Evolutionary conservation across 2,113 vertebrate genomes (phyloP).

Genomic region (Notechis scutatus): DNA sequence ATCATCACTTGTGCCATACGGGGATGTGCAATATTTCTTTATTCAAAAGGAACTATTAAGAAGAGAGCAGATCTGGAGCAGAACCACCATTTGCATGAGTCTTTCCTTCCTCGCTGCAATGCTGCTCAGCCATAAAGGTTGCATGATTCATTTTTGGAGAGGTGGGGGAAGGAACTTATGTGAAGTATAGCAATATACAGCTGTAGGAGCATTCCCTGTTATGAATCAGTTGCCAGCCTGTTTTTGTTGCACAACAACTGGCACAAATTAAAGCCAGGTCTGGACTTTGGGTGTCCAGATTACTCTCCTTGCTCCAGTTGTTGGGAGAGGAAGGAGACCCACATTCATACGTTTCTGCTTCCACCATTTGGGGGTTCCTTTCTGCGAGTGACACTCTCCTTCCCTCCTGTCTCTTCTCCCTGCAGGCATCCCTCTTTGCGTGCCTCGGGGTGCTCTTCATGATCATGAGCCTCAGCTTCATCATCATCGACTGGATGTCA

Average conservation of each 20-base stretch:
- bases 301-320: neutral
- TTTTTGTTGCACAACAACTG: neutral
- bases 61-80: neutral
- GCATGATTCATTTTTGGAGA: neutral
- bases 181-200: neutral
- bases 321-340: neutral
- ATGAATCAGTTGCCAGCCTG: neutral
- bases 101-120: neutral
- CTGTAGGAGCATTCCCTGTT: neutral
- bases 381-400: neutral
- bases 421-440: conserved; percentile 87
- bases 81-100: neutral
- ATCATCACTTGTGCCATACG: neutral
- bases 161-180: neutral
- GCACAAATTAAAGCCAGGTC: neutral
- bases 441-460: conserved; percentile 88
- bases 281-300: neutral
- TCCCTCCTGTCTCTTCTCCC: conserved; percentile 19
- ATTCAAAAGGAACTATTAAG: neutral
- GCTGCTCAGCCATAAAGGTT: neutral
- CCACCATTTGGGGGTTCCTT: neutral
- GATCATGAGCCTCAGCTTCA: conserved; percentile 97
- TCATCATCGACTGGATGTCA: conserved; percentile 89
- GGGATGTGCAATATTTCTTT: neutral
- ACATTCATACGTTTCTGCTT: neutral